Evolutionary conservation across 53 echinoderm and acorn worm species (phyloP), one percentile per base, ranked within the genome.

Genomic region (Apostichopus leukothele): DNA sequence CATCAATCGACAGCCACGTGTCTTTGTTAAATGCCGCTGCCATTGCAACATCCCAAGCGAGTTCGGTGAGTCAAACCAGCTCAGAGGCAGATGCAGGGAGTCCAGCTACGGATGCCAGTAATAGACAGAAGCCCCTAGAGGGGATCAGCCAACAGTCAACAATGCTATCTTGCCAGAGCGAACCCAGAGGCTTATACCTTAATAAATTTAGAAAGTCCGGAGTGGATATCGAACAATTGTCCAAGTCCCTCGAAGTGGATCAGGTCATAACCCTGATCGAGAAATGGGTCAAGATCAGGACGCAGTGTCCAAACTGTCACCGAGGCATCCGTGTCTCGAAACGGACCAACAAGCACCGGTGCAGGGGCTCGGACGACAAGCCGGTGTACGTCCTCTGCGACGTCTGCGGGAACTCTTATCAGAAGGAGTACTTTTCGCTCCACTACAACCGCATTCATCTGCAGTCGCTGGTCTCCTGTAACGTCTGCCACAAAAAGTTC

Each of bases 401-500:
- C 7, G 76, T 90, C 3, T 92, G 92, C 73, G 92, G 92, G 20
- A 90, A 90, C 60, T 74, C n/a, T 61, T 92, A 90, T 83, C 92
- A 90, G 75, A 89, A 87, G 75, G 89, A 92, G 55, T 92, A 90
- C 83, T 89, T 89, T 75, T 78, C 87, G 9, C 89, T 74, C 87
- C 89, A 89, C 13, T 89, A 92, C 84, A 89, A 81, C 81, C 90
- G 92, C 52, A 67, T 79, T 50, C 92, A 92, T 66, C 52, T 74
- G 9, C 88, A 81, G 6, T 68, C 75, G 4, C 89, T 87, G 16
- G 83, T 87, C 50, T 88, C 89, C 25, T 92, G 92, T 77, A 85
- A 92, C 50, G 89, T 92, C 14, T 92, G 92, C 83, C 78, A 87
- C 75, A 92, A 92, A 88, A 90, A 92, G 51, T 90, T 92, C 90